Base-by-base conservation (phyloP, 2,797 vertebrate genomes). In the Chanos chanos region DNA sequence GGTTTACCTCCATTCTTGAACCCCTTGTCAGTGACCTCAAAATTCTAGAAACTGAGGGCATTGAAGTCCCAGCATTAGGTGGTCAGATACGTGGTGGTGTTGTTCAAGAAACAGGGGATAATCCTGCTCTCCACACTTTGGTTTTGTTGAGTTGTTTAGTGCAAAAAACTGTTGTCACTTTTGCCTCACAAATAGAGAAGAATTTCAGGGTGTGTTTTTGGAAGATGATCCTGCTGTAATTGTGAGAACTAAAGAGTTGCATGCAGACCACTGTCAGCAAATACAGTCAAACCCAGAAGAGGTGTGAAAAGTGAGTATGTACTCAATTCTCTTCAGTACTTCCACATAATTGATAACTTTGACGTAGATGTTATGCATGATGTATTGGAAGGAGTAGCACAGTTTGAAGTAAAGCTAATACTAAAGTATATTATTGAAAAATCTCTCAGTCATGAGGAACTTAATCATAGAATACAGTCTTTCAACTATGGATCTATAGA, bases 141-240 rank as follows among this genome's bases (percentile, higher is more conserved):
- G 56, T 2, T 64, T 64, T 53, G 66, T 73, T 12, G 49, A 64
- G 16, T 76, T 24, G 13, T 70, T 67, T 40, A 45, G 22, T 24
- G 55, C 55, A 13, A 4, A 1, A 4, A 3, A 64, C 25, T 61
- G 59, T 22, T 64, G 64, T 8, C 28, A 13, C 24, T 70, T 61
- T 40, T 70, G 67, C 22, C 24, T 71, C 4, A 16, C 31, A 21
- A 36, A 67, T 7, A 65, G 27, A 12, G n/a, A 34, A 7, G 2
- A 16, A n/a, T 64, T 58, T 57, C 52, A 59, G 25, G 33, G 16
- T 28, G 66, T 59, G 5, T 70, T 70, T 27, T 63, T n/a, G 69
- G 64, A 68, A 53, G 65, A 64, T 33, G 15, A 63, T 3, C 47
- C 47, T 25, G 31, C 33, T 12, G 27, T 39, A 5, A 4, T 3